These are phyloP conservation scores for Oryzias melastigma DNA, from an alignment of 2,113 vertebrate species.

Conservation along the genomic window DNA sequence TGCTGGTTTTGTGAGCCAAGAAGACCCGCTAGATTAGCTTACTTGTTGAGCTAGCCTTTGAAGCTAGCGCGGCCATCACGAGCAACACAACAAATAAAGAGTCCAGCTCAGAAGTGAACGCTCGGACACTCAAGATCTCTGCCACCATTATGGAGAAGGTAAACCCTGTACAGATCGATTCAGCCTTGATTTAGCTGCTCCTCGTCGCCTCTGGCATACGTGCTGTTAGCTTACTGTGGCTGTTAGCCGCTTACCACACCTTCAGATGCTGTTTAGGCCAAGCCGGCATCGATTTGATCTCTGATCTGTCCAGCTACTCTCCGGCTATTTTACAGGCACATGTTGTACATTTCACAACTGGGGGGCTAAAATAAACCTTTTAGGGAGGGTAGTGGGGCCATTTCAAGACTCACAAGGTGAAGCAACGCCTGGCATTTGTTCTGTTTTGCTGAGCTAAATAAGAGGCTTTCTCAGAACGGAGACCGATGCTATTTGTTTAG, in stretches of 20 bases:
- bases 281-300: slow-evolving; percentile 23
- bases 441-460: background rate
- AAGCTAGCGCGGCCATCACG: slow-evolving; percentile 50
- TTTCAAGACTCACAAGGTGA: background rate
- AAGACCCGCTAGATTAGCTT: slow-evolving; percentile 13
- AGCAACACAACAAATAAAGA: slow-evolving; percentile 20
- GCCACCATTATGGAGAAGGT: slow-evolving; percentile 69
- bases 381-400: background rate
- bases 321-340: slow-evolving; percentile 3
- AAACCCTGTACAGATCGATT: background rate
- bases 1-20: slow-evolving; percentile 3
- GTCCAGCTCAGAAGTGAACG: slow-evolving; percentile 13
- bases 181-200: background rate
- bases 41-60: slow-evolving; percentile 25
- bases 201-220: background rate
- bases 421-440: slow-evolving; percentile 39
- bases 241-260: slow-evolving; percentile 49
- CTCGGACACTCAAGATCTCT: slow-evolving; percentile 16
- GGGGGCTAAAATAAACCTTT: background rate
- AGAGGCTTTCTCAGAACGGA: background rate
- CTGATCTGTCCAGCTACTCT: background rate
- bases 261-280: slow-evolving; percentile 39
- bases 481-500: background rate
- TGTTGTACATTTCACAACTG: background rate
- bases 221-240: background rate